phyloP scores from a whole-genome alignment of 2,797 vertebrate genomes.

The Acestrorhynchus altus region DNA sequence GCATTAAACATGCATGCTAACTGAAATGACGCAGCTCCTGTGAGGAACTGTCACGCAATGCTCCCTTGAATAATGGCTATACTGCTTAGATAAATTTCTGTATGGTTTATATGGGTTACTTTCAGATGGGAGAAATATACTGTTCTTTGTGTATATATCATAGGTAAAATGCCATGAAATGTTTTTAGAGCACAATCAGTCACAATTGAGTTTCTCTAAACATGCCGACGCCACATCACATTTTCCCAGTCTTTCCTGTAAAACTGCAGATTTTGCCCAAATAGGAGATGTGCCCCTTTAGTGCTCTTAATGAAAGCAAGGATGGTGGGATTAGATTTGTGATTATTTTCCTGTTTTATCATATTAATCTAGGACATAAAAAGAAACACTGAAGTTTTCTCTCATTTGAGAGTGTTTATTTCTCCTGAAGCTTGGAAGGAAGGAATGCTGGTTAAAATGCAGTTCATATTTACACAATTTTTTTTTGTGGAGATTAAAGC shows the following conservation, averaged over 20 bases:
- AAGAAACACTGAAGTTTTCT: conserved; percentile 59
- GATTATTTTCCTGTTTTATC: conserved; percentile 75
- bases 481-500: conserved; percentile 42
- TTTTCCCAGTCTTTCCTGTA: conserved; percentile 58
- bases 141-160: conserved; percentile 35
- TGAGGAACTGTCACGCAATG: conserved; percentile 31
- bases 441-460: conserved; percentile 69
- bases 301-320: conserved; percentile 66
- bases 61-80: conserved; percentile 8
- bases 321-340: conserved; percentile 65
- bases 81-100: conserved; percentile 40
- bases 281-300: conserved; percentile 57
- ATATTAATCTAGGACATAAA: conserved; percentile 63
- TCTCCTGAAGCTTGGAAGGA: conserved; percentile 65
- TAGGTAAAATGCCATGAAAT: conserved; percentile 29
- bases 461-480: conserved; percentile 69
- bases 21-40: conserved; percentile 28
- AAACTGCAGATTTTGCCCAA: conserved; percentile 41
- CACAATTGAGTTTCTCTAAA: conserved; percentile 40
- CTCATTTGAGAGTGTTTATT: conserved; percentile 74
- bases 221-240: conserved; percentile 60
- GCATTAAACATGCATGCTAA: conserved; percentile 31
- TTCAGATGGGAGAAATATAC: conserved; percentile 1
- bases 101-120: conserved; percentile 30
- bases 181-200: conserved; percentile 15